Base-by-base conservation (phyloP, 2,113 vertebrate genomes). In the Rhynchomys soricoides region DNA sequence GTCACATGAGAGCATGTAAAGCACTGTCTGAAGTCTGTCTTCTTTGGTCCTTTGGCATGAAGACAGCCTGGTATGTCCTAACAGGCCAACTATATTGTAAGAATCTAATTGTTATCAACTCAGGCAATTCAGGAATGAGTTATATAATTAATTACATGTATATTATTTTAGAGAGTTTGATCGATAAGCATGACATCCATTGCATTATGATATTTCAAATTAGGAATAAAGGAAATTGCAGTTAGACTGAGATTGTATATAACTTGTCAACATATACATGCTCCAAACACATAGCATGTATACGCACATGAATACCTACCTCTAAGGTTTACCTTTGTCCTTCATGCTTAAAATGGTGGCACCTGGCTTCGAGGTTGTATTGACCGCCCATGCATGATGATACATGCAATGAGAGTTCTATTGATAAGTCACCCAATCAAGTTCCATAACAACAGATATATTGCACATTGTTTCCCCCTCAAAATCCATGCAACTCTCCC, bases 171-270 rank as follows among this genome's bases (percentile, higher is more conserved):
- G 17, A 95, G 52, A 45, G 70, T 64, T 64, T 81, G 13, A 90
- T 40, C 43, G 45, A 9, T 64, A 50, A 71, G 45, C 64, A 86
- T 29, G 68, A 45, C 62, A 93, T 43, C 52, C 45, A 66, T 13
- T 89, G 71, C 15, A 68, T 86, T 75, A n/a, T 68, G 31, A 52
- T 70, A n/a, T 66, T 81, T 66, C 34, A 16, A 43, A 79, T 79
- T 89, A 86, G 48, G 22, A 64, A 48, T 66, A 96, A 89, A 86
- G 34, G 31, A 92, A 85, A 91, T 50, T 86, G 50, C 22, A 91
- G 26, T 55, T 95, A 71, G 21, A 13, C 43, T 92, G 43, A 48
- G 57, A 74, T 64, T 55, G 43, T 89, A 55, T 73, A 55, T 74
- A 73, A 66, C 57, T n/a, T 62, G 52, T 86, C 13, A 2, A 59